Conservation (phyloP, 2,113 vertebrate species). For the Spea bombifrons region DNA sequence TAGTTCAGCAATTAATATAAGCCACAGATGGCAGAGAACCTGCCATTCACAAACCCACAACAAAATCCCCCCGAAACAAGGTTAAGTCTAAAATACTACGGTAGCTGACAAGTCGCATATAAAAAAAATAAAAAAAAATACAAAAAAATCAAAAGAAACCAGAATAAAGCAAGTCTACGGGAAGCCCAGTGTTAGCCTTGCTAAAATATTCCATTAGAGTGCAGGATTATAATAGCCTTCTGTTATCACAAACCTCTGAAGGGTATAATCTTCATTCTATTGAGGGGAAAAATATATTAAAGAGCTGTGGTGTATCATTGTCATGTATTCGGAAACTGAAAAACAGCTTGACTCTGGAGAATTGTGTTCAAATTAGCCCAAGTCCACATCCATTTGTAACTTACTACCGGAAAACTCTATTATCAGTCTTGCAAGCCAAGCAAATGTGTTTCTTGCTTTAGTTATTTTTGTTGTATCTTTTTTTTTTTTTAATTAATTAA, state of each 20-base stretch:
- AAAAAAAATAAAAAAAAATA: not conserved
- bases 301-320: slow-evolving; percentile 1
- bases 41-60: slow-evolving; percentile 3
- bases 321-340: slow-evolving; percentile 14
- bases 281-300: slow-evolving; percentile 23
- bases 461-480: no score
- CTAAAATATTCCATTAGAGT: slow-evolving; percentile 34
- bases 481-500: no score
- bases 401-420: slow-evolving; percentile 3
- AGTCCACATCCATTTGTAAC: not conserved
- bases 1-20: not conserved
- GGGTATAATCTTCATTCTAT: slow-evolving; percentile 17
- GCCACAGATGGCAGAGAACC: not conserved
- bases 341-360: slow-evolving; percentile 43
- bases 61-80: not conserved
- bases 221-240: slow-evolving; percentile 22
- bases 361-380: slow-evolving; percentile 16
- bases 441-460: slow-evolving; percentile 15
- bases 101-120: not conserved
- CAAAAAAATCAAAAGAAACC: slow-evolving; percentile 11
- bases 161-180: not conserved
- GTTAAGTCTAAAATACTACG: slow-evolving; percentile 30
- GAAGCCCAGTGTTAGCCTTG: not conserved
- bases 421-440: not conserved
- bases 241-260: slow-evolving; percentile 11